These are phyloP conservation scores for Spisula subtruncata DNA, from an alignment of 2,888 invertebrate genomes.

Conservation along the genomic window DNA sequence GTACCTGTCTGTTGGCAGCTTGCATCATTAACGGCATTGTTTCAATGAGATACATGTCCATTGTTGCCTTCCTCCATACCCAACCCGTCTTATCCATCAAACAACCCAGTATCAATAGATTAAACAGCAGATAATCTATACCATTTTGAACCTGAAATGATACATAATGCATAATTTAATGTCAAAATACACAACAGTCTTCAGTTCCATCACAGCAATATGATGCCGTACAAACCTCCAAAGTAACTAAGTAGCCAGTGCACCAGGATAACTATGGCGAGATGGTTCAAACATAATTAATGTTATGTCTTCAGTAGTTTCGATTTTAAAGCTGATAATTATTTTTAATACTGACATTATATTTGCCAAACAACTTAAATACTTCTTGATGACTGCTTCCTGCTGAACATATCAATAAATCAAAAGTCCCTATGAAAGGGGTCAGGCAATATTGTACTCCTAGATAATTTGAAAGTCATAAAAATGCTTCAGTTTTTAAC, in stretches of 20 bases:
- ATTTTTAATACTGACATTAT: too few species aligned
- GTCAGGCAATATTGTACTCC: too few species aligned
- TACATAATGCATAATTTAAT: too few species aligned
- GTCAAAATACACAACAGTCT: too few species aligned
- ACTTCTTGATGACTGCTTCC: too few species aligned
- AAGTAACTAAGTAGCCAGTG: not conserved
- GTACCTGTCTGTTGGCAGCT: slow-evolving; percentile 27
- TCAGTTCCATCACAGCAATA: too few species aligned
- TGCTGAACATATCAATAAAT: too few species aligned
- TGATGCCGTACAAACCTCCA: too few species aligned
- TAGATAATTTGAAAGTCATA: not conserved
- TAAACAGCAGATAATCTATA: slow-evolving; percentile 81
- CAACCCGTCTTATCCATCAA: slow-evolving; percentile 79
- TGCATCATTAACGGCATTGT: slow-evolving; percentile 77
- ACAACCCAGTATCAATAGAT: slow-evolving; percentile 81
- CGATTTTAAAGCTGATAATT: too few species aligned
- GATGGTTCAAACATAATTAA: not conserved
- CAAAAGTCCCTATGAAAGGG: too few species aligned
- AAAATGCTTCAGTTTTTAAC: not conserved
- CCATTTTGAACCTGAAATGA: slow-evolving; percentile 78
- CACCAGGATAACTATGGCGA: not conserved
- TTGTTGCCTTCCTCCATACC: slow-evolving; percentile 81
- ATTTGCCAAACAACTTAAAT: too few species aligned
- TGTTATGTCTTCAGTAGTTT: too few species aligned
- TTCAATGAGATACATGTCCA: slow-evolving; percentile 84